Base-by-base conservation (phyloP, 2,888 invertebrate species). In the Phalangium opilio region DNA sequence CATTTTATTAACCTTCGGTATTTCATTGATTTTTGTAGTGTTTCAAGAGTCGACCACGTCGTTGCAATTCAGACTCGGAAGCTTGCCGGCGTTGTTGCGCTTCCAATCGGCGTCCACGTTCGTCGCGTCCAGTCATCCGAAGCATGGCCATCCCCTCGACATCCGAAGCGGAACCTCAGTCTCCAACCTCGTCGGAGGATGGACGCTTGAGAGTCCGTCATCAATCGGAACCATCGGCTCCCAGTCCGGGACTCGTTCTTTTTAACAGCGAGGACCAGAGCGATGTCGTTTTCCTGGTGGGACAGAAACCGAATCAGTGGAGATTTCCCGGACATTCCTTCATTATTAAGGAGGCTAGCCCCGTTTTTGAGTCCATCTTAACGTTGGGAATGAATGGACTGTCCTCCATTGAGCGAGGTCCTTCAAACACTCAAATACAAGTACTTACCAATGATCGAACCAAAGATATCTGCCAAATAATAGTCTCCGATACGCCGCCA, bases 311-410 rank as follows among this genome's bases (percentile, higher is more conserved):
- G 18, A 58, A 60, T 11, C 76, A 45, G 15, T 78, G 77, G 75
- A 71, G 77, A 48, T 75, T 78, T 60, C 77, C 77, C n/a, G 78
- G 77, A 10, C 78, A 79, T 59, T 71, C 75, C 5, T 70, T 73
- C 41, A 72, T 77, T 38, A 70, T 81, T 21, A 73, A 75, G 27
- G 71, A 73, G 42, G 74, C 73, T 41, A 78, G 76, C 51, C 75
- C 76, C 3, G 76, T 76, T 44, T 78, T 80, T 62, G 70, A 72
- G 3, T 75, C 77, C 2, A 71, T 79, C 63, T 64, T 74, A 21
- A 59, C 64, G n/a, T 69, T 15, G 15, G 38, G 27, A 7, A 27
- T 4, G 4, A 7, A 4, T 8, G 27, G 27, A 7, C 4, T 27
- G 27, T 27, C 27, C 4, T 7, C 27, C 27, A 8, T 4, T 4